Conservation (phyloP, 2,113 vertebrate species). For the Octodon degus region DNA sequence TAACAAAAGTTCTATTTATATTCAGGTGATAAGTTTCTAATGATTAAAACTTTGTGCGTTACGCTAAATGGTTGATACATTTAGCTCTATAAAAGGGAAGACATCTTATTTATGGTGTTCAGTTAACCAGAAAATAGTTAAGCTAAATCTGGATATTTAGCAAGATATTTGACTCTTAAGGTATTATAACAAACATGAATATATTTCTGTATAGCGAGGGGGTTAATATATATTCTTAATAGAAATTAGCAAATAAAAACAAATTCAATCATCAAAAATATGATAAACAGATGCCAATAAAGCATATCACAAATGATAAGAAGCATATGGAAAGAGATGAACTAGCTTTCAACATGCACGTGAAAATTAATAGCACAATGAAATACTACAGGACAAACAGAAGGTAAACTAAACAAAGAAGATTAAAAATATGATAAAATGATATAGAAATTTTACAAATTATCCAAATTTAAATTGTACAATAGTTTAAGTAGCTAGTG, state of each 20-base stretch:
- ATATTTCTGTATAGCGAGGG: not conserved
- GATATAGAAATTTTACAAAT: not conserved
- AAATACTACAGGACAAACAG: not conserved
- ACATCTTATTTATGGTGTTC: not conserved
- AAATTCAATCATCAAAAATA: not conserved
- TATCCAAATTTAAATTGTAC: not conserved
- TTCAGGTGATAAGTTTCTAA: not conserved
- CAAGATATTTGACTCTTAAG: not conserved
- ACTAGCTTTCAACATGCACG: not conserved
- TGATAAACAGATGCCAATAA: not conserved
- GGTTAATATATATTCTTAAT: not conserved
- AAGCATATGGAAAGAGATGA: not conserved
- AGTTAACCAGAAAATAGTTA: not conserved
- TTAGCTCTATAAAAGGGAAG: not conserved
- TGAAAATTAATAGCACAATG: not conserved
- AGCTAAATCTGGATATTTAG: not conserved
- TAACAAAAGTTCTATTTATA: not conserved
- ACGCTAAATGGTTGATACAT: not conserved
- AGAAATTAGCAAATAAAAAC: not conserved
- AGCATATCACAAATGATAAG: not conserved
- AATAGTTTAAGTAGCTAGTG: not conserved
- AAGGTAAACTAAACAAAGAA: not conserved
- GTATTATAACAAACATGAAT: not conserved
- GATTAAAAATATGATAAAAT: not conserved
- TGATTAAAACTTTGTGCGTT: not conserved